Conservation (phyloP, 2,888 invertebrate genomes). For the Zonitis immaculata region DNA sequence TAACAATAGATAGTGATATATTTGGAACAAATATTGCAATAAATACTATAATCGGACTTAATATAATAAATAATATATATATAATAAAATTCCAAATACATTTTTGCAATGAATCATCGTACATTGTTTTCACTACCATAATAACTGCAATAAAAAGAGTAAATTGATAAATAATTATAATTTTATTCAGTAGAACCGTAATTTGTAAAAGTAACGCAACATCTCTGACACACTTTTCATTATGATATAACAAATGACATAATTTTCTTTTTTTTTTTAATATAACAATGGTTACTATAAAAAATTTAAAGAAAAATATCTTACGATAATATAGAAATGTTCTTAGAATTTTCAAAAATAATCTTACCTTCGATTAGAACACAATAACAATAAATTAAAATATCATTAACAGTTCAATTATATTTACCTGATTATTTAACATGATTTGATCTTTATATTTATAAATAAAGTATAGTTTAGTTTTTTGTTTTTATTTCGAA, state of each 20-base stretch:
- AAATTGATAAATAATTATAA: not conserved
- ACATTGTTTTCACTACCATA: constrained; percentile 14
- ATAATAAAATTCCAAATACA: constrained; percentile 11
- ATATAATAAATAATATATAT: constrained; percentile 9
- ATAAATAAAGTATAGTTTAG: not conserved
- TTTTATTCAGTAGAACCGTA: not conserved
- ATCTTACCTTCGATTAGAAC: not conserved
- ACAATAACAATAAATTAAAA: not conserved
- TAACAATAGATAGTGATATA: constrained; percentile 12
- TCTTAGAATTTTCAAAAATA: not conserved
- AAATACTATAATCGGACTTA: constrained; percentile 15
- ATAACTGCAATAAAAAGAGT: constrained; percentile 10
- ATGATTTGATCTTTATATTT: not conserved
- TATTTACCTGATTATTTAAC: not conserved
- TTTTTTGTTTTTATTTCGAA: constrained; percentile 1
- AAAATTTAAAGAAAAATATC: not conserved
- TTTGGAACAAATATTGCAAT: constrained; percentile 15
- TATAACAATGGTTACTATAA: too few relatives aligned
- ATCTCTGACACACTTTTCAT: constrained; percentile 17
- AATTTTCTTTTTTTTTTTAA: not conserved
- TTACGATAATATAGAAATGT: not conserved
- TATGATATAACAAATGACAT: constrained; percentile 9
- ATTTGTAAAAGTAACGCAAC: constrained; percentile 2
- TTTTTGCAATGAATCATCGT: constrained; percentile 13
- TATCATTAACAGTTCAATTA: not conserved